Base-by-base conservation (phyloP, 2,888 invertebrate species). In the Prenolepis imparis region DNA sequence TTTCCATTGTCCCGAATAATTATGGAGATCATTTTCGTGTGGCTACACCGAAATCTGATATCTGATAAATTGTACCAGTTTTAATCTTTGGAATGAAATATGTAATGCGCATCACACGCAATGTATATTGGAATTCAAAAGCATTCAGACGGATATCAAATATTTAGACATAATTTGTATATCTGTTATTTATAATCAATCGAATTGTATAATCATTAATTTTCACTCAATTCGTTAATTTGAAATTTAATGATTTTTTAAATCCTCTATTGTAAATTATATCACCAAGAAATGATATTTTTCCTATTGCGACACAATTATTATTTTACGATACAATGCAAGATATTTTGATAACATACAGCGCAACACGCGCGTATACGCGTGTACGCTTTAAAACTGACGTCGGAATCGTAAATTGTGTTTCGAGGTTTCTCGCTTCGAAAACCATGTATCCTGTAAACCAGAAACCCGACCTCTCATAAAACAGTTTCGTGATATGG, bases 401-500 rank as follows among this genome's bases (percentile, higher is more conserved):
- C 63, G 2, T 52, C 52, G n/a, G 11, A n/a, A 39, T 18, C 12
- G 32, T n/a, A 44, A 78, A 70, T 70, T 44, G 18, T 11, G 21
- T 59, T 41, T 28, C 9, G 28, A 41, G 57, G 36, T 70, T 80
- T 78, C 44, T 36, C 48, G 72, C 24, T 21, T 12, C 44, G 44
- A 59, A 59, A 80, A 80, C 21, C 24, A 24, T 59, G 36, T 44
- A 61, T 72, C 55, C 59, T 24, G 24, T 68, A 48, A 39, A 36
- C 36, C 44, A 44, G 78, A 12, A 72, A 80, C 36, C 70, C 72
- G 78, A 72, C 21, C 70, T 59, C 72, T 80, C 72, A 48, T 80
- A 80, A 80, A 80, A 72, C 70, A 72, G 78, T 80, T 70, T 36
- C 78, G n/a, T 61, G 72, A 59, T 55, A 39, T 12, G 59, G 59